Base-by-base conservation (phyloP, 1,140 invertebrate species). In the Pseudoatta argentina region DNA sequence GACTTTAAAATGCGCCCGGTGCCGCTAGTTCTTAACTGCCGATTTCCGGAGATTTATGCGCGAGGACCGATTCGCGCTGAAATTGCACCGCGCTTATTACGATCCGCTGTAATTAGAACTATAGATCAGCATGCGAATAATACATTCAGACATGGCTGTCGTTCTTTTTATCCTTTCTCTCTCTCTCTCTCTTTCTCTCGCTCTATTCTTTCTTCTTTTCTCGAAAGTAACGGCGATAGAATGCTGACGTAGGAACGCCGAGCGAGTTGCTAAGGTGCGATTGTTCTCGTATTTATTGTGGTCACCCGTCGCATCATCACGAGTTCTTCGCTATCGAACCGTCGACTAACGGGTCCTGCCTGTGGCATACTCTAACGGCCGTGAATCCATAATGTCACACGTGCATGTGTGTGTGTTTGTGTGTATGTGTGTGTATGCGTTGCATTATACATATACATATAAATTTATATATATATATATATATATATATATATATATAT, bases 261-360 rank as follows among this genome's bases (percentile, higher is more conserved):
- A 67, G 53, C 59, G 53, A 66, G 39, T 78, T 44, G 73, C 75
- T 30, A 44, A 67, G 53, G 24, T 73, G 86, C 89, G 88, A 90
- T 90, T 90, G 79, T 90, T 89, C 86, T 79, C 75, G 69, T 85
- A 88, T 93, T 93, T 92, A 93, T 90, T 91, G 89, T 86, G 61
- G 85, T 91, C 78, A 88, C 77, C 78, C 86, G 88, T 85, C 78
- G 87, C 89, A 91, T 93, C 93, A 89, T 91, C 91, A 91, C 91
- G 90, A 91, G 87, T 93, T 93, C 92, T 91, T 92, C 91, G 91
- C 79, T 87, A 88, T 92, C 87, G 88, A 88, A 88, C 85, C 87
- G 75, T 86, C 91, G 87, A 85, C 75, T 95, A 95, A 95, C 94
- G 94, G 94, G 78, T 76, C 86, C 39, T 64, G 57, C 77, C 77